Conservation (phyloP, 2,113 vertebrate species). For the Sitta europaea region DNA sequence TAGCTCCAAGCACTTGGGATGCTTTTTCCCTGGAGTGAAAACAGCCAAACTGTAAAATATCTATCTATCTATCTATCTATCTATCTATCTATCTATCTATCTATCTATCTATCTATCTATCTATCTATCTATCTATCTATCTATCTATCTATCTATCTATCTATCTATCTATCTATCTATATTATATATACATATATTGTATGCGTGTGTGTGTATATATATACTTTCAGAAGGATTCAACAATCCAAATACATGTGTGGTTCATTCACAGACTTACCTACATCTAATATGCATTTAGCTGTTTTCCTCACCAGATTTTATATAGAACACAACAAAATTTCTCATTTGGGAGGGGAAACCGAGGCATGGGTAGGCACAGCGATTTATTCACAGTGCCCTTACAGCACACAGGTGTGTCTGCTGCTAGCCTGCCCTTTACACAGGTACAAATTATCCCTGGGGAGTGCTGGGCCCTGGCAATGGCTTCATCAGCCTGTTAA, state of each 20-base stretch:
- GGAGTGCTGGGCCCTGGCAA: neutral
- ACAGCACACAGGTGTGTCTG: neutral
- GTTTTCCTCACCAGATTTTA: neutral
- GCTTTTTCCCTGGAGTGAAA: neutral
- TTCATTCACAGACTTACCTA: neutral
- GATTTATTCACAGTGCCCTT: neutral
- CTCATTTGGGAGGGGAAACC: neutral
- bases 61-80: no score
- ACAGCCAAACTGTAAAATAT: neutral
- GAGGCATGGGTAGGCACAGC: rapidly evolving
- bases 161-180: no score
- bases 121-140: no score
- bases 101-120: no score
- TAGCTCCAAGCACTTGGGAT: neutral
- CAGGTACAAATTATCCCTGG: neutral
- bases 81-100: no score
- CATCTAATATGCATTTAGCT: neutral
- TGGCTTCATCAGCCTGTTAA: neutral
- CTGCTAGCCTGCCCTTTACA: neutral
- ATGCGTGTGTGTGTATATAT: rapidly evolving
- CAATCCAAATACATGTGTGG: neutral
- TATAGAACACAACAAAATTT: neutral
- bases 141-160: no score
- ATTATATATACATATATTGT: rapidly evolving
- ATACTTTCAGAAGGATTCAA: neutral